These are phyloP conservation scores for Penaeus monodon DNA, from an alignment of 2,888 invertebrate genomes.

Conservation along the genomic window DNA sequence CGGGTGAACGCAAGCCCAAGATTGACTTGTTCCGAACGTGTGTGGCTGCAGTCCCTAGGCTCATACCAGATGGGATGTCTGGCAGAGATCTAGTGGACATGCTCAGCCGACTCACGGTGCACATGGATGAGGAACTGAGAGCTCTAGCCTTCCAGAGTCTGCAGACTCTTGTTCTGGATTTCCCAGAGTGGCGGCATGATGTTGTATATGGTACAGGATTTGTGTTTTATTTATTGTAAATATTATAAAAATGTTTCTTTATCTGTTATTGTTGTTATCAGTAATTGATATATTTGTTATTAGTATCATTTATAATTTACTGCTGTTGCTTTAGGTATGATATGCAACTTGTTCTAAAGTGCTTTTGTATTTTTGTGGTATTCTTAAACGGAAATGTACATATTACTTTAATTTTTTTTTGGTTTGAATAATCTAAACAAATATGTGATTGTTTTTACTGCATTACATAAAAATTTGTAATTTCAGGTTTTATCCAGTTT, in stretches of 20 bases:
- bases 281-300: no score
- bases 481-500: conserved; percentile 90
- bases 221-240: background rate
- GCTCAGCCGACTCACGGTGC: conserved; percentile 92
- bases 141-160: conserved; percentile 93
- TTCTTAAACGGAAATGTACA: no score
- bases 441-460: no score
- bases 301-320: no score
- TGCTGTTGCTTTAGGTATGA: no score
- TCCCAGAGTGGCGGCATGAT: conserved; percentile 97
- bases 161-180: conserved; percentile 95
- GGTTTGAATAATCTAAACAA: no score
- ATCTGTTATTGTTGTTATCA: background rate
- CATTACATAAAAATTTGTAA: background rate
- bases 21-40: conserved; percentile 98
- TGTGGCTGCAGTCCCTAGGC: conserved; percentile 96
- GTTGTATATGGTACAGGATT: conserved; percentile 77
- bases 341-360: no score
- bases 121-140: conserved; percentile 97
- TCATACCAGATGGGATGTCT: conserved; percentile 98
- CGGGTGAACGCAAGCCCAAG: conserved; percentile 96
- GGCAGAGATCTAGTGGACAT: conserved; percentile 94
- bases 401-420: no score
- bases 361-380: no score
- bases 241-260: background rate